A percentile compares a stretch with the other conserved stretches of the same genome.
phyloP scores from a whole-genome alignment of 2,113 vertebrate species.

The Sapajus apella region DNA sequence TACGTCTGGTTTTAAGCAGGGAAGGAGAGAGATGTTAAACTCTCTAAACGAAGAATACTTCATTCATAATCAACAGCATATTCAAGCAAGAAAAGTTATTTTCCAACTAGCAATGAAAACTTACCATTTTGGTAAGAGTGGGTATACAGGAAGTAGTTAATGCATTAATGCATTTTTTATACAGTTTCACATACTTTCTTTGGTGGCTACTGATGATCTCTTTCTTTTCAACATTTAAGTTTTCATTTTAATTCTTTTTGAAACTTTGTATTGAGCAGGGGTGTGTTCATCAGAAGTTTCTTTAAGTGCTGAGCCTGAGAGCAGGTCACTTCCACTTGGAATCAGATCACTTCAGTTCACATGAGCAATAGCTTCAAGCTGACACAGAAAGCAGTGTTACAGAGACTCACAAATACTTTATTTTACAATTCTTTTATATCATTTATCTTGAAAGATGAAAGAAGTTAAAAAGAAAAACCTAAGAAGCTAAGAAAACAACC shows the following conservation, averaged over 20 bases:
- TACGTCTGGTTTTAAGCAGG: neutral
- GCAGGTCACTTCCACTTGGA: neutral
- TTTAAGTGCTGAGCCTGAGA: neutral
- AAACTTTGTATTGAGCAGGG: neutral
- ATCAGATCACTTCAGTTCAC: neutral
- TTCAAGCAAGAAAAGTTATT: neutral
- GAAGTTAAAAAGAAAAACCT: neutral
- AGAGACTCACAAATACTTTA: constrained; percentile 7
- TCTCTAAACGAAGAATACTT: neutral
- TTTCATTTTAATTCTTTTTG: constrained; percentile 37
- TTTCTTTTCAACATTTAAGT: neutral
- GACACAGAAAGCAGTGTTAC: neutral
- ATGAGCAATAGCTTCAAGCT: neutral
- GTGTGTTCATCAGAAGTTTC: neutral
- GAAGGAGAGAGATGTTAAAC: constrained; percentile 14
- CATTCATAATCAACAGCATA: neutral
- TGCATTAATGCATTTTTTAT: neutral
- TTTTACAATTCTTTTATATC: constrained; percentile 62
- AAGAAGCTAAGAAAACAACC: constrained; percentile 2
- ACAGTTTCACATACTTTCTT: neutral
- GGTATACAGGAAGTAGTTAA: neutral
- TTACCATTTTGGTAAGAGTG: neutral
- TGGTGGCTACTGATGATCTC: neutral
- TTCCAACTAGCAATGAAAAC: neutral
- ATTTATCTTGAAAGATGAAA: constrained; percentile 55